Conservation (phyloP, 2,113 vertebrate genomes). For the Orthonyx spaldingii region DNA sequence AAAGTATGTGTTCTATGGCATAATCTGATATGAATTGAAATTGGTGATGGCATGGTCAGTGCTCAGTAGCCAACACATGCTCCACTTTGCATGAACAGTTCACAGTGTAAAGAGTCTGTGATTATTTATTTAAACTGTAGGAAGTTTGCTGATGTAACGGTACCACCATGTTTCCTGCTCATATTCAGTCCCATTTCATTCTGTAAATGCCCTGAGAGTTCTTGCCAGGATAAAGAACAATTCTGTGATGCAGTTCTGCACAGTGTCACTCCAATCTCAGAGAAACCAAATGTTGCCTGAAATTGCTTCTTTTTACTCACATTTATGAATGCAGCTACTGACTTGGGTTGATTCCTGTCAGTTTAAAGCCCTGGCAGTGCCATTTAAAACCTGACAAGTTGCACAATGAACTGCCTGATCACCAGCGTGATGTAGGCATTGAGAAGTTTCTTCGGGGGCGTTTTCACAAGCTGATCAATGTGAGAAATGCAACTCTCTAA, state of each 20-base stretch:
- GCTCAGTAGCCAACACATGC: rapidly evolving
- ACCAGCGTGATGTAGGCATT: neutral
- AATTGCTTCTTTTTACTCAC: neutral
- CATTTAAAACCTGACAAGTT: neutral
- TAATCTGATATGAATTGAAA: constrained; percentile 62
- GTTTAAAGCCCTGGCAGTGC: neutral
- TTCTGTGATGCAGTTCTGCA: neutral
- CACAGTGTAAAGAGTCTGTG: rapidly evolving
- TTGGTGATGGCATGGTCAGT: constrained; percentile 40
- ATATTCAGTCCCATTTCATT: neutral
- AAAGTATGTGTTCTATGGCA: constrained; percentile 46
- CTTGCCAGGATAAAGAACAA: neutral
- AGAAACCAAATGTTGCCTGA: neutral
- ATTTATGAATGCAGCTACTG: neutral
- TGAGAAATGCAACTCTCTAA: neutral
- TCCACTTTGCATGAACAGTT: neutral
- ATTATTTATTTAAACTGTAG: neutral
- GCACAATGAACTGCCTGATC: neutral
- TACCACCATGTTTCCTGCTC: neutral
- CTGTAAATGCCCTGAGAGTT: neutral
- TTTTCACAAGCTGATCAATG: neutral
- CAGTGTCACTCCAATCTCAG: neutral
- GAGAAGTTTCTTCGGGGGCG: neutral
- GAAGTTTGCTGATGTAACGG: neutral
- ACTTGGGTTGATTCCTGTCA: neutral